Percentiles rank a stretch among this genome's conserved stretches.
Conservation (phyloP, 2,888 invertebrate species). For the Drosophila hawaiiensis region DNA sequence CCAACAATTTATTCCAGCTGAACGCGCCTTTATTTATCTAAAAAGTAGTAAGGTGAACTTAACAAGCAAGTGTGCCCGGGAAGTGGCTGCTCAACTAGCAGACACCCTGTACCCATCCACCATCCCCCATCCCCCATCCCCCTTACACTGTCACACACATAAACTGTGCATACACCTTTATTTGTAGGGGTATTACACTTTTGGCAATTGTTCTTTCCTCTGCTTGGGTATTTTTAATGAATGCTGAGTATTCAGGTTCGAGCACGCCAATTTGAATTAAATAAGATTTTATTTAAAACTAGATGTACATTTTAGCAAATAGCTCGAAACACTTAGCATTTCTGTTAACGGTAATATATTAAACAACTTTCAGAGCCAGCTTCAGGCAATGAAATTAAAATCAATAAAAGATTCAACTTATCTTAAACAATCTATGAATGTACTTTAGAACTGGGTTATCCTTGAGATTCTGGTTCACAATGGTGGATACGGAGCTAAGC, state of each 20-base stretch:
- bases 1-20: conserved; percentile 19
- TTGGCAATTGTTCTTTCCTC: not conserved
- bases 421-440: not conserved
- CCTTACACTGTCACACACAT: not conserved
- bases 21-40: conserved; percentile 19
- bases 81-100: not conserved
- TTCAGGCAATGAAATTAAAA: not conserved
- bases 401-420: not conserved
- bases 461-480: not conserved
- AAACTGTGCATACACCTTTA: not conserved
- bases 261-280: not conserved
- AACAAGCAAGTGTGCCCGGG: not conserved
- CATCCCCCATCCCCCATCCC: not conserved
- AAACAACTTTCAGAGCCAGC: not conserved
- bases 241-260: not conserved
- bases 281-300: not conserved
- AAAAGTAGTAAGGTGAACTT: conserved; percentile 5
- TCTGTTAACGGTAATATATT: not conserved
- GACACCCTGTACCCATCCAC: not conserved
- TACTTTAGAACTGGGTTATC: not conserved
- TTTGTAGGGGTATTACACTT: not conserved
- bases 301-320: not conserved
- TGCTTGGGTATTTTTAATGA: not conserved
- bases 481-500: not conserved
- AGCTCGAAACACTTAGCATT: not conserved